Percentiles rank a stretch among this genome's conserved stretches.
phyloP scores from a whole-genome alignment of 2,113 vertebrate genomes.

The Zapus hudsonius region DNA sequence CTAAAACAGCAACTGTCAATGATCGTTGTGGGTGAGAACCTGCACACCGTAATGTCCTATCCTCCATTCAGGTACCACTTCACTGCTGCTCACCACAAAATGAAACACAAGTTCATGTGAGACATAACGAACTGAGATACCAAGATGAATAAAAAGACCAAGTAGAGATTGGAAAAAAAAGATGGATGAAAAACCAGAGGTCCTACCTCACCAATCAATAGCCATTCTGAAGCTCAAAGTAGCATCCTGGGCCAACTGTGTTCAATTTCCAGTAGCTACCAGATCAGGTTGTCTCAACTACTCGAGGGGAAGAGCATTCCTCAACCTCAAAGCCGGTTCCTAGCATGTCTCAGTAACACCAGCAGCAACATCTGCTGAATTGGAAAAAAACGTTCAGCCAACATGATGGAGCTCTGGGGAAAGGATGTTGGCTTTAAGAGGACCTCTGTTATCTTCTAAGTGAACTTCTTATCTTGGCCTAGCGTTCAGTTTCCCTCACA shows the following conservation, averaged over 20 bases:
- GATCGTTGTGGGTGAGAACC: too few species aligned
- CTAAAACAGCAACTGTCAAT: neutral
- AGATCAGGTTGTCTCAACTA: neutral
- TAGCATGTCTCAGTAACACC: neutral
- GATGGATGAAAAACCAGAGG: neutral
- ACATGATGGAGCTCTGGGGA: neutral
- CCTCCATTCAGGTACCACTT: neutral
- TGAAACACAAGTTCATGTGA: neutral
- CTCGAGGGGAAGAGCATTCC: neutral
- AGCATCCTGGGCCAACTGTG: rapidly evolving
- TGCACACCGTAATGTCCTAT: neutral
- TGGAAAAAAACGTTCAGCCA: neutral
- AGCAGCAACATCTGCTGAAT: neutral
- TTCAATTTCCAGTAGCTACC: neutral
- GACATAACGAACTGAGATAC: neutral
- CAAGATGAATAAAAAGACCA: neutral
- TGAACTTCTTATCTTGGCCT: neutral
- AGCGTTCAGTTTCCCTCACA: neutral
- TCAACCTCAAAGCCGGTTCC: neutral
- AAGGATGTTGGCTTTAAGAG: neutral
- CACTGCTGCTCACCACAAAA: neutral
- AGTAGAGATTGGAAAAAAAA: neutral
- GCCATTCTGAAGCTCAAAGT: neutral
- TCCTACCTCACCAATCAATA: neutral
- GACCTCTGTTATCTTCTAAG: neutral